Evolutionary conservation across 2,113 vertebrate species (phyloP), one percentile per base, ranked within the genome.

Genomic region (Pantherophis guttatus): DNA sequence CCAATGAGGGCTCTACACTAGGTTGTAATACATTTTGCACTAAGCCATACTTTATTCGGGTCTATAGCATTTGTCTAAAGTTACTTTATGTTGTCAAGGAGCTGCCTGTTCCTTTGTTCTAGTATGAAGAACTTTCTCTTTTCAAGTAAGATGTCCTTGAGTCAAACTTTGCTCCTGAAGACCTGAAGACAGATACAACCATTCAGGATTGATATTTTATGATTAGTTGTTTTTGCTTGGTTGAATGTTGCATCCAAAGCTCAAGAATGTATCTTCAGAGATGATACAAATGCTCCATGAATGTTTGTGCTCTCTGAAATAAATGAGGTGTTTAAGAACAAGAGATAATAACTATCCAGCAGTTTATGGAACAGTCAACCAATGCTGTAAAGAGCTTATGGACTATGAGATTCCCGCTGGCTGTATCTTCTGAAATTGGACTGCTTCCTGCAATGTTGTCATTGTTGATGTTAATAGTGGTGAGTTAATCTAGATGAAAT

Each of bases 401-500:
- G 91, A 75, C 87, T 62, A 92, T 87, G 19, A 58, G 53, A 93
- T 55, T 58, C 50, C 62, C 50, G 2, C 50, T 93, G 48, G 29
- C 24, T 95, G 50, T n/a, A 5, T 91, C 85, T 54, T 94, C n/a
- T 89, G 91, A 90, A 89, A 91, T 7, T 86, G 92, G 85, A 90
- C 70, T 94, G 55, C 95, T 94, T 86, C 53, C 88, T 94, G 50
- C 17, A 94, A 86, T 90, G 65, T 57, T 90, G 94, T 88, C 91
- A 26, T 88, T 94, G 48, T 7, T 92, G 95, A 95, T 94, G 92
- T 94, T 92, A 65, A 91, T 89, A 96, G 96, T 90, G 92, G 95
- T 93, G 93, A 90, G 95, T 96, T 94, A 48, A 95, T 97, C 95
- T 94, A 91, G 96, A 94, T 94, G 94, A 94, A 93, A 90, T 92